Base-by-base conservation (phyloP, 2,797 vertebrate species). In the Schizothorax lantsangensis region DNA sequence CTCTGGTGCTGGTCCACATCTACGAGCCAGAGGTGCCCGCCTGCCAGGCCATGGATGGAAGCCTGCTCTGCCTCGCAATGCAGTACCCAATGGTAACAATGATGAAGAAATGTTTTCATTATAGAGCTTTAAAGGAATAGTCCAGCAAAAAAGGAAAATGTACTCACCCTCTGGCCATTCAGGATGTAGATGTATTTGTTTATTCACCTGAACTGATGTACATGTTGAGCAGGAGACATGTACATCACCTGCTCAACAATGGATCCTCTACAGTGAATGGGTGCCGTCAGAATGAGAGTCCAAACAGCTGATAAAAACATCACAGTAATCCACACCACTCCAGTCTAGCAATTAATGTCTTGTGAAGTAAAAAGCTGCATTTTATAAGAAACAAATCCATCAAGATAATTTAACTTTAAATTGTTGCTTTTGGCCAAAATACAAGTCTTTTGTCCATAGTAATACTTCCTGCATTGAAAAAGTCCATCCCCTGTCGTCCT, bases 1-100 rank as follows among this genome's bases (percentile, higher is more conserved):
- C 97, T 0, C 93, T 97, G 93, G 97, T 99, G 84, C 93, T 99
- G 94, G 97, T 99, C 91, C 97, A 99, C 88, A 99, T 99, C 93
- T 98, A 98, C 0, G 98, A 99, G 92, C 95, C 96, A 0, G 96
- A 97, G 0, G 92, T 98, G 69, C 95, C 96, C 0, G 97, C 97
- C 64, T 96, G 97, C 0, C 97, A 99, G 26, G 95, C 98, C 91
- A 97, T 99, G 95, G 95, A 96, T 0, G 98, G 98, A 90, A 97
- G 98, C 90, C 95, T 99, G 93, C 87, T 97, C 91, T 99, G 98
- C 88, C 96, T 99, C 90, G 98, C 98, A 0, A 94, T 96, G 1
- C 98, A 99, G 90, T 98, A 99, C 88, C 97, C 98, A 0, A 92
- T 96, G 89, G 89, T 90, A 74, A 71, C 72, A 14, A 7, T 30